Evolutionary conservation across 1,140 invertebrate species (phyloP), one percentile per base, ranked within the genome.

Genomic region (Paralvinella palmiformis): DNA sequence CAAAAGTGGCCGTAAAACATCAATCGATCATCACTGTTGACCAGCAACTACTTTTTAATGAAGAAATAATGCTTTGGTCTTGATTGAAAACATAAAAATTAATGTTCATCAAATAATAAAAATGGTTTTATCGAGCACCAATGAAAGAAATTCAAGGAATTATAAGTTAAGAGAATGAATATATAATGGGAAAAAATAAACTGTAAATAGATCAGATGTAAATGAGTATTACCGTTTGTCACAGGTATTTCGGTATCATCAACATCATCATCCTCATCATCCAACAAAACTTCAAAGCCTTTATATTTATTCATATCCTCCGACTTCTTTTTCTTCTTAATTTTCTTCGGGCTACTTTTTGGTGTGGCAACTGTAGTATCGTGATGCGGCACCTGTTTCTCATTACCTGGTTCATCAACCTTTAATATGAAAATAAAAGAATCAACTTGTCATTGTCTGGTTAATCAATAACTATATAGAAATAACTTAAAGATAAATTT

Each of bases 251-350:
- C 65, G 50, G 67, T 55, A n/a, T 67, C 63, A 63, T 69, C 66
- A 2, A 71, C 67, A 3, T 59, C 45, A 31, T 76, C 73, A 27
- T 70, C 67, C 7, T 76, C 72, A 24, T 59, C 59, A 55, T 74
- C 72, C 7, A 77, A 65, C 27, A 78, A 62, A 6, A 72, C 62
- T 59, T 78, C 75, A 60, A 75, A 78, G 3, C 75, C 75, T 62
- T 73, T 52, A 29, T 52, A 52, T 2, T 52, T 29, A 52, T 7
- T 5, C 3, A 52, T 29, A 1, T 52, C 48, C 20, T 52, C 31
- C n/a, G 2, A 10, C 48, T 52, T 29, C 17, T 7, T 22, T 29
- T n/a, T 3, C 31, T 2, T n/a, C 48, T 52, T 52, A 22, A 10
- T 52, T n/a, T 20, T 52, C 48, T 52, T 52, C 48, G 10, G 20